Base-by-base conservation (phyloP, 1,140 invertebrate species). In the Heliconius hewitsoni region DNA sequence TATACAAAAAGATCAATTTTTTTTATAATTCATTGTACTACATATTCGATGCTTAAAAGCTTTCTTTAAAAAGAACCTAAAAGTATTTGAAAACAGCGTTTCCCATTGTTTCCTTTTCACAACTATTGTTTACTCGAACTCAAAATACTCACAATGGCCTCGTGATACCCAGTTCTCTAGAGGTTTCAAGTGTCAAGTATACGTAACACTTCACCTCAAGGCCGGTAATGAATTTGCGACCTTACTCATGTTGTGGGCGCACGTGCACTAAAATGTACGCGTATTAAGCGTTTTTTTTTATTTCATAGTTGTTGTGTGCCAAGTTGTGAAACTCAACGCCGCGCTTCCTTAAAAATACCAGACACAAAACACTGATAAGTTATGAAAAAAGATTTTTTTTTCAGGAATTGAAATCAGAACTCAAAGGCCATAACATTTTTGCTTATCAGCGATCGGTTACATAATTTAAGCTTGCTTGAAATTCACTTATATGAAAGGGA, bases 181-280 rank as follows among this genome's bases (percentile, higher is more conserved):
- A 66, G 60, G 23, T 66, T 66, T 66, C 60, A 66, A 66, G 23
- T 66, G 55, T n/a, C 55, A 57, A 57, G 55, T 9, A 57, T 66
- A 27, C 11, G 13, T 13, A 66, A 66, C 60, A 66, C n/a, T 66
- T 30, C 23, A 66, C 13, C 23, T 66, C 60, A 66, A 66, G 9
- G 60, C 11, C 11, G 11, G 55, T 57, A 30, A 66, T 66, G 9
- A 30, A 27, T 66, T 66, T 18, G 60, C 23, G 11, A 66, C 60
- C 3, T 66, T 3, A 11, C 13, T 66, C 60, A 30, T 27, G 11
- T 11, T 55, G 19, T 57, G 19, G 55, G 19, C 19, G n/a, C 19
- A 57, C 55, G n/a, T n/a, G n/a, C n/a, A 57, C n/a, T 57, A 19
- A 9, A 57, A 3, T 52, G 50, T 52, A 52, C 50, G 18, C 19